Conservation (phyloP, 1,140 invertebrate species). For the Venustaconcha ellipsiformis region DNA sequence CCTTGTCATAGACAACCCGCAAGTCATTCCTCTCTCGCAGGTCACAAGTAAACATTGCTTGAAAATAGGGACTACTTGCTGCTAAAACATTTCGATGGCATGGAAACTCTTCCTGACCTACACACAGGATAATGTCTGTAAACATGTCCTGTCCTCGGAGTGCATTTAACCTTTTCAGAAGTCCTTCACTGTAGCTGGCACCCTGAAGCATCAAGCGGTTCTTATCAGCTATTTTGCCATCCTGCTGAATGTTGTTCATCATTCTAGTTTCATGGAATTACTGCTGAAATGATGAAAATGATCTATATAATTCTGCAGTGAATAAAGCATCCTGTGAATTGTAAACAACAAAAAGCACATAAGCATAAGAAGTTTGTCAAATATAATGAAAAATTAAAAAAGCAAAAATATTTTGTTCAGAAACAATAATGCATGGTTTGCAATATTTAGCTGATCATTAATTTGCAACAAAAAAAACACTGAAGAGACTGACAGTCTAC, state of each 20-base stretch:
- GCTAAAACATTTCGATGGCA: conserved; percentile 70
- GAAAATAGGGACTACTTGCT: conserved; percentile 70
- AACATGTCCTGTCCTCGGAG: conserved; percentile 54
- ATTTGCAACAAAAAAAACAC: too few relatives aligned
- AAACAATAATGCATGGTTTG: too few relatives aligned
- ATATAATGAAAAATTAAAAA: too few relatives aligned
- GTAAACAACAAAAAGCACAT: too few relatives aligned
- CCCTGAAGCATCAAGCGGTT: conserved; percentile 43
- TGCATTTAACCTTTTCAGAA: conserved; percentile 60
- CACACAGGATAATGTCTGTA: conserved; percentile 65
- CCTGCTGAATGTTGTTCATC: neutral
- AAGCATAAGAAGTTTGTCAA: too few relatives aligned
- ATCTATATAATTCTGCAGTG: too few relatives aligned
- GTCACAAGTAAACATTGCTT: conserved; percentile 68
- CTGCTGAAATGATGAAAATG: too few relatives aligned
- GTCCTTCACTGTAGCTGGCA: conserved; percentile 50
- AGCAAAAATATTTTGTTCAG: too few relatives aligned
- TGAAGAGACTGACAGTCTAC: too few relatives aligned
- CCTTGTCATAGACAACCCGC: conserved; percentile 65
- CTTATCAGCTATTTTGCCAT: conserved; percentile 22
- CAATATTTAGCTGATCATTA: too few relatives aligned
- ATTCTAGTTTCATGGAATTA: too few relatives aligned
- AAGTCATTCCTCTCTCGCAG: conserved; percentile 66
- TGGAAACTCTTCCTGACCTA: conserved; percentile 66
- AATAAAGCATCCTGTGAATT: too few relatives aligned